Conservation (phyloP, 2,797 vertebrate species). For the Taenioides sp. region DNA sequence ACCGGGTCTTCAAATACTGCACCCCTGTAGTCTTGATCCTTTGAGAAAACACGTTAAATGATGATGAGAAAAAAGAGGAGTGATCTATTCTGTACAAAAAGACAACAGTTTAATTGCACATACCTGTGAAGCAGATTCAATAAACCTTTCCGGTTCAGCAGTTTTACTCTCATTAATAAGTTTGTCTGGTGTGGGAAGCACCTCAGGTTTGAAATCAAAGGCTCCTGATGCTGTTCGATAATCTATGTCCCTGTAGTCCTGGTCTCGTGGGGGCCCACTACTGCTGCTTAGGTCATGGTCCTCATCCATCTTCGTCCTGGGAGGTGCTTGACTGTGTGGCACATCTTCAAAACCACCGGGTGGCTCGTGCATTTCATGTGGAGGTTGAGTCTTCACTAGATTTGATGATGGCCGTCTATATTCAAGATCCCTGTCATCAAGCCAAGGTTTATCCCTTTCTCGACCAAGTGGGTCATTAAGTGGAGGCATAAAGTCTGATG, state of each 20-base stretch:
- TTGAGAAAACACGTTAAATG: slow-evolving; percentile 46
- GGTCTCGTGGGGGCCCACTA: slow-evolving; percentile 84
- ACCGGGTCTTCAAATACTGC: slow-evolving; percentile 84
- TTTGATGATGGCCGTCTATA: slow-evolving; percentile 51
- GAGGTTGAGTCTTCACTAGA: slow-evolving; percentile 59
- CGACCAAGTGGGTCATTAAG: slow-evolving; percentile 50
- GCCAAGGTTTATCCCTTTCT: slow-evolving; percentile 72
- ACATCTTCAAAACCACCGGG: slow-evolving; percentile 54
- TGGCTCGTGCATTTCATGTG: slow-evolving; percentile 45
- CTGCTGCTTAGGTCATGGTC: slow-evolving; percentile 80
- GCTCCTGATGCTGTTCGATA: slow-evolving; percentile 85
- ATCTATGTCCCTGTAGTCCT: slow-evolving; percentile 96
- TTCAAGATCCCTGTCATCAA: slow-evolving; percentile 65
- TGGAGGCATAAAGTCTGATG: slow-evolving; percentile 56
- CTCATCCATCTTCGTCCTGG: slow-evolving; percentile 51
- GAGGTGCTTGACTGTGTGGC: slow-evolving; percentile 51
- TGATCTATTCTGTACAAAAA: background rate
- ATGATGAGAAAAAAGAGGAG: slow-evolving; percentile 24
- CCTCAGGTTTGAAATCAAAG: slow-evolving; percentile 87
- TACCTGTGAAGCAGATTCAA: slow-evolving; percentile 77
- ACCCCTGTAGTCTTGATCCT: slow-evolving; percentile 85
- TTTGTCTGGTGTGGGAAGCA: slow-evolving; percentile 79
- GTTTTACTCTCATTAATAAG: slow-evolving; percentile 74
- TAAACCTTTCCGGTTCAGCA: slow-evolving; percentile 68
- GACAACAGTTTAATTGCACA: slow-evolving; percentile 16